Evolutionary conservation across 2,888 invertebrate genomes (phyloP).

Genomic region (Lingula anatina): DNA sequence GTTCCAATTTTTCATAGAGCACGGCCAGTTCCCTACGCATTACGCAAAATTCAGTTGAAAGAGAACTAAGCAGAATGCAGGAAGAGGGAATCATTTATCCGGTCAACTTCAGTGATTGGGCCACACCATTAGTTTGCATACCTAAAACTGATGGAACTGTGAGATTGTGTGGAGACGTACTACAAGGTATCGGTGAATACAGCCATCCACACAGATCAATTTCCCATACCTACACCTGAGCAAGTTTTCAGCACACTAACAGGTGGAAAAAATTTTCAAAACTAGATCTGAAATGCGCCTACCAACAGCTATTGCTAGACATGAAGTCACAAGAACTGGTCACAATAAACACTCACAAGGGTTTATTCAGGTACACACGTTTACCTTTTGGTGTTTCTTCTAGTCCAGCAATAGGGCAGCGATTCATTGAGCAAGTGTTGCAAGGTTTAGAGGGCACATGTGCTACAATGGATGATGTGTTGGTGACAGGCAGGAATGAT

Average conservation of each 20-base stretch:
- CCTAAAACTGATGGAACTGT: slow-evolving; percentile 10
- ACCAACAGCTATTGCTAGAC: slow-evolving; percentile 1
- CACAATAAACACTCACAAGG: not conserved
- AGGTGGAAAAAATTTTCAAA: slow-evolving; percentile 4
- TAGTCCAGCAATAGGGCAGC: slow-evolving; percentile 42
- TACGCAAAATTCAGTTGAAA: slow-evolving; percentile 2
- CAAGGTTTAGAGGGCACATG: slow-evolving; percentile 8
- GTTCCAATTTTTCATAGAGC: slow-evolving; percentile 8
- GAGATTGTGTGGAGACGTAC: slow-evolving; percentile 15
- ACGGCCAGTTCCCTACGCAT: slow-evolving; percentile 8
- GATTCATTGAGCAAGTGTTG: slow-evolving; percentile 38
- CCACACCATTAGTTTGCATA: slow-evolving; percentile 13
- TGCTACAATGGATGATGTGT: slow-evolving; percentile 16
- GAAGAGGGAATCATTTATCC: slow-evolving; percentile 10
- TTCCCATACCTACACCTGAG: slow-evolving; percentile 20
- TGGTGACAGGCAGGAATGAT: slow-evolving; percentile 6
- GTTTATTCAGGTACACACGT: slow-evolving; percentile 7
- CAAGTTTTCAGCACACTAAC: slow-evolving; percentile 16
- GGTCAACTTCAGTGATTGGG: slow-evolving; percentile 14
- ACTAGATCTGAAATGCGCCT: slow-evolving; percentile 9
- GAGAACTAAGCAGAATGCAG: slow-evolving; percentile 8
- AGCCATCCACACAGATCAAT: slow-evolving; percentile 6
- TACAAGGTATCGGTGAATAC: slow-evolving; percentile 13
- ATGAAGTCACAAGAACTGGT: not conserved
- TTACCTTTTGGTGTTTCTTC: slow-evolving; percentile 23